phyloP scores from a whole-genome alignment of 2,888 invertebrate genomes.

The Drosophila putrida region DNA sequence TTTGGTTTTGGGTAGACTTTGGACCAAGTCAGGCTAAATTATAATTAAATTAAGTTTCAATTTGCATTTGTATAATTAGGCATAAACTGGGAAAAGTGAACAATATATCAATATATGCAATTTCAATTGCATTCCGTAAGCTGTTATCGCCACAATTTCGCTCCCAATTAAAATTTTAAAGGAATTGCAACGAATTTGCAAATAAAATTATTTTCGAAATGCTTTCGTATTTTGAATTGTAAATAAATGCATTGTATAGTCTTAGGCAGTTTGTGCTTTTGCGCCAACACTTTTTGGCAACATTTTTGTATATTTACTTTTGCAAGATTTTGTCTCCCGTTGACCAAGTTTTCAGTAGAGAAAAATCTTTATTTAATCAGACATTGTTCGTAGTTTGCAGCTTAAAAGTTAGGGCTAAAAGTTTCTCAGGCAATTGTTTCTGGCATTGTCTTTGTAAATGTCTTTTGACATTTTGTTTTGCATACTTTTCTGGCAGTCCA shows the following conservation, averaged over 20 bases:
- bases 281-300: slow-evolving; percentile 54
- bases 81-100: slow-evolving; percentile 24
- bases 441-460: slow-evolving; percentile 51
- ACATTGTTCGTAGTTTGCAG: slow-evolving; percentile 57
- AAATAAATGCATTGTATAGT: slow-evolving; percentile 39
- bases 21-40: slow-evolving; percentile 16
- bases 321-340: slow-evolving; percentile 41
- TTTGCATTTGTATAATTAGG: slow-evolving; percentile 50
- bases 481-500: slow-evolving; percentile 38
- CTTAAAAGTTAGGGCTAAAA: slow-evolving; percentile 64
- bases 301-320: slow-evolving; percentile 66
- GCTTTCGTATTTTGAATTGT: background rate
- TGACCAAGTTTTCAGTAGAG: slow-evolving; percentile 51
- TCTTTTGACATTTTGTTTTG: slow-evolving; percentile 69
- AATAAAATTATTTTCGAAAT: background rate
- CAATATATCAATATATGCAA: background rate
- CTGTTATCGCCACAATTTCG: background rate
- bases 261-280: slow-evolving; percentile 36
- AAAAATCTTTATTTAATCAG: slow-evolving; percentile 81
- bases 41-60: slow-evolving; percentile 63
- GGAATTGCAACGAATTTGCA: background rate
- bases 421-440: slow-evolving; percentile 69
- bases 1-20: slow-evolving; percentile 15
- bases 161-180: background rate
- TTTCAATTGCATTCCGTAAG: slow-evolving; percentile 8